phyloP scores from a whole-genome alignment of 2,888 invertebrate genomes.

The Didymodactylos carnosus region DNA sequence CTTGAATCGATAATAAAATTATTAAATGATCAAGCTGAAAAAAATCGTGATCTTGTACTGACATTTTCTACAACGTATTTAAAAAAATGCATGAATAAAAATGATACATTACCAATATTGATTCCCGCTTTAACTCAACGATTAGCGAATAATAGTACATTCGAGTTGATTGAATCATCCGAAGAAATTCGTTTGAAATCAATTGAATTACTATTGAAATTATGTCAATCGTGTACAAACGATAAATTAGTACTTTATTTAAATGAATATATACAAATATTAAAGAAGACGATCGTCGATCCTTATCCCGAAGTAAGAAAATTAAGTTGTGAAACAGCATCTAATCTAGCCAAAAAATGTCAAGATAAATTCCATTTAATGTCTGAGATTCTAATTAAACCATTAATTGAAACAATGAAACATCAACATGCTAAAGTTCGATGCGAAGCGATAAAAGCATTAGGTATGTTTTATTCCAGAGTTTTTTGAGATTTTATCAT shows the following conservation, averaged over 20 bases:
- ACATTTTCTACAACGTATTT: background rate
- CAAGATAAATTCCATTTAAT: conserved; percentile 53
- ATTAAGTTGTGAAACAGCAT: conserved; percentile 46
- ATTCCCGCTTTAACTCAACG: conserved; percentile 55
- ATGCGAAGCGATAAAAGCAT: conserved; percentile 50
- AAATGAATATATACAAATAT: conserved; percentile 53
- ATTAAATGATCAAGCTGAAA: background rate
- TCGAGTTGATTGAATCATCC: conserved; percentile 50
- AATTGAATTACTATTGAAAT: background rate
- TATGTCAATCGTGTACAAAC: conserved; percentile 5
- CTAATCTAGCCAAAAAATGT: conserved; percentile 44
- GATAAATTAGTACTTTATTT: conserved; percentile 47
- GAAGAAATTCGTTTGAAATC: conserved; percentile 56
- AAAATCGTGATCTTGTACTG: background rate
- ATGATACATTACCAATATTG: conserved; percentile 34
- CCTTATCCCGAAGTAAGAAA: conserved; percentile 60
- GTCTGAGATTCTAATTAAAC: conserved; percentile 52
- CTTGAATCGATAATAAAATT: background rate
- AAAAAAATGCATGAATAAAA: background rate
- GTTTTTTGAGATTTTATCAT: background rate
- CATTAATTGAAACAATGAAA: conserved; percentile 49
- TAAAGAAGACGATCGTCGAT: conserved; percentile 53
- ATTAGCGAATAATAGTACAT: conserved; percentile 52
- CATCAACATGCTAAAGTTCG: conserved; percentile 67
- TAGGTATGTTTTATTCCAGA: conserved; percentile 39